These are phyloP conservation scores for Chymomyza procnemis DNA, from an alignment of 2,888 invertebrate species.

Conservation along the genomic window DNA sequence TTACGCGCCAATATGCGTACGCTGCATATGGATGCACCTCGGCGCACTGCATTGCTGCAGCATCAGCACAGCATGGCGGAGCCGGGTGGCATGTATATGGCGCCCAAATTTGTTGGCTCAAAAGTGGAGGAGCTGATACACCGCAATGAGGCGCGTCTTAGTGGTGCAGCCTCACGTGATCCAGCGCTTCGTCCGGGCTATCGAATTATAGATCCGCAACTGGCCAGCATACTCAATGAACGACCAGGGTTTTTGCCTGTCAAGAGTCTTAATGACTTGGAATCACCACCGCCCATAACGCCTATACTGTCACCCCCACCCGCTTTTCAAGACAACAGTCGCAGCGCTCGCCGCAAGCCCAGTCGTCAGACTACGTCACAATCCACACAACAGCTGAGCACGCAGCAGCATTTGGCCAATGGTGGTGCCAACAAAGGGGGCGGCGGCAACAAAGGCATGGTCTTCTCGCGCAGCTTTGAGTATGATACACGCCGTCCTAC, in stretches of 20 bases:
- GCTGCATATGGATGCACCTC: conserved; percentile 66
- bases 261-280: conserved; percentile 73
- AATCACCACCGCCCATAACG: conserved; percentile 83
- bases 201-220: conserved; percentile 76
- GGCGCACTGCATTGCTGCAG: conserved; percentile 49
- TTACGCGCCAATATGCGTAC: conserved; percentile 64
- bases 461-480: conserved; percentile 78
- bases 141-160: conserved; percentile 74
- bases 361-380: conserved; percentile 44
- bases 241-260: conserved; percentile 78
- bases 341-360: conserved; percentile 56
- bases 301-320: conserved; percentile 86
- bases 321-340: conserved; percentile 82
- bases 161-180: conserved; percentile 49
- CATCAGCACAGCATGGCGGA: conserved; percentile 56
- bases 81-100: conserved; percentile 46
- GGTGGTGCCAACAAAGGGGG: conserved; percentile 37
- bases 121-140: conserved; percentile 78
- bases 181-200: conserved; percentile 75
- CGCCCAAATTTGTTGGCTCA: conserved; percentile 71
- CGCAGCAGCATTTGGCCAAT: conserved; percentile 53
- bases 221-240: conserved; percentile 77
- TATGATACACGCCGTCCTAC: conserved; percentile 76
- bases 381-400: conserved; percentile 42
- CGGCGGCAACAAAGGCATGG: conserved; percentile 78